Base-by-base conservation (phyloP, 1,140 invertebrate genomes). In the Anadara kagoshimensis region DNA sequence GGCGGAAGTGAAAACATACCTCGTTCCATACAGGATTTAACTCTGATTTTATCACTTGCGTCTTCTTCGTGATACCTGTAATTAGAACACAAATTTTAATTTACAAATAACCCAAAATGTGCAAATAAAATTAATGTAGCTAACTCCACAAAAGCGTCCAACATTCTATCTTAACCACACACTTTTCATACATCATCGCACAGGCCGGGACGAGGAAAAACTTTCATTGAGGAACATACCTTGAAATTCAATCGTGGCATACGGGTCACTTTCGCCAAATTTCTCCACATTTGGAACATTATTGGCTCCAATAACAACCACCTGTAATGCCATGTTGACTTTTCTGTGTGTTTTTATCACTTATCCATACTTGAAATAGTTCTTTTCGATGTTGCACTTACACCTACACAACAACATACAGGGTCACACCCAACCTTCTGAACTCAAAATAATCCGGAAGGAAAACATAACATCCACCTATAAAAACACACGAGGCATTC, bases 231-330 rank as follows among this genome's bases (percentile, higher is more conserved):
- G 65, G 61, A 49, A 63, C 69, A 53, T 81, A 86, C 89, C 89
- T 84, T 87, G 82, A 64, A 86, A 87, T 57, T 82, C 74, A 47
- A 88, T 61, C 16, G 73, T 69, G 12, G 83, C 84, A 47, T 87
- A 88, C 8, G 88, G 88, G 73, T 89, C 88, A 51, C 83, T 84
- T 75, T 88, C 85, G 44, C 86, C 86, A 69, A 89, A 77, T 8
- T 78, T 86, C 78, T 89, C 88, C 18, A 75, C 74, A 73, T 89
- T 89, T 1, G 87, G 87, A 10, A 89, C 79, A 76, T 85, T 87
- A 8, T 77, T 82, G 10, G 87, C 88, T 49, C 79, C 80, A 43
- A 81, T 68, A 20, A 87, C 82, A 36, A 70, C 51, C 36, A 87
- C 77, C 78, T 83, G 63, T 26, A 87, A 69, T 11, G 80, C 75